Conservation (phyloP, 2,888 invertebrate genomes). For the Apodemia zela region DNA sequence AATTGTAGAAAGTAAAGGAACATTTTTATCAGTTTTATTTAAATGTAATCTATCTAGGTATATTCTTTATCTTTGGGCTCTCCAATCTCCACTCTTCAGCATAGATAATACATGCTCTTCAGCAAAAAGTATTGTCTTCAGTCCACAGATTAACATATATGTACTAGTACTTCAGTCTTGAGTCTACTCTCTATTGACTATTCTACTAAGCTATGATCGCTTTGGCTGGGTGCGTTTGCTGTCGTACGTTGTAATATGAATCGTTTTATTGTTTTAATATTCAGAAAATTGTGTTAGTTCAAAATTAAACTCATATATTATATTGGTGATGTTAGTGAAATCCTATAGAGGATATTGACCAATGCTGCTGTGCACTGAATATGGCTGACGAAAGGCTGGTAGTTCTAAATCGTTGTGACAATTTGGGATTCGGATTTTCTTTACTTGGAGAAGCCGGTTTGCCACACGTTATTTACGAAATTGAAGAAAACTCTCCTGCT, state of each 20-base stretch:
- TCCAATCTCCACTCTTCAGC: too few relatives aligned
- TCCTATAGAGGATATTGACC: constrained; percentile 61
- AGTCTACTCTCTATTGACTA: background rate
- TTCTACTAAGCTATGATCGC: constrained; percentile 41
- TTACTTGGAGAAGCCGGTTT: constrained; percentile 93
- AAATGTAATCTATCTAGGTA: too few relatives aligned
- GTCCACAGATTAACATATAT: too few relatives aligned
- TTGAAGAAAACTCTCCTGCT: constrained; percentile 95
- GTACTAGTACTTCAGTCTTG: too few relatives aligned
- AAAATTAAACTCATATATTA: constrained; percentile 49
- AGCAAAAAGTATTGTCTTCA: too few relatives aligned
- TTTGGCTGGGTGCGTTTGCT: constrained; percentile 74
- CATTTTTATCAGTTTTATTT: too few relatives aligned
- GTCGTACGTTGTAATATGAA: constrained; percentile 62
- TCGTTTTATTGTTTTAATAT: constrained; percentile 51
- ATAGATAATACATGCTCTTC: too few relatives aligned
- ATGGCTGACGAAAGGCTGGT: constrained; percentile 95
- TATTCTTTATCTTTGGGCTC: too few relatives aligned
- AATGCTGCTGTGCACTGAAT: constrained; percentile 79
- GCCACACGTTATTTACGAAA: constrained; percentile 96
- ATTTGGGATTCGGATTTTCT: constrained; percentile 94
- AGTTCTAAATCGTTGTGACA: constrained; percentile 92
- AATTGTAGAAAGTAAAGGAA: too few relatives aligned
- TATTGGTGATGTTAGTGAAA: constrained; percentile 52
- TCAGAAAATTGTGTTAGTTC: constrained; percentile 43